These are phyloP conservation scores for Pelecanoides urinatrix DNA, from an alignment of 2,113 vertebrate species.

Conservation along the genomic window DNA sequence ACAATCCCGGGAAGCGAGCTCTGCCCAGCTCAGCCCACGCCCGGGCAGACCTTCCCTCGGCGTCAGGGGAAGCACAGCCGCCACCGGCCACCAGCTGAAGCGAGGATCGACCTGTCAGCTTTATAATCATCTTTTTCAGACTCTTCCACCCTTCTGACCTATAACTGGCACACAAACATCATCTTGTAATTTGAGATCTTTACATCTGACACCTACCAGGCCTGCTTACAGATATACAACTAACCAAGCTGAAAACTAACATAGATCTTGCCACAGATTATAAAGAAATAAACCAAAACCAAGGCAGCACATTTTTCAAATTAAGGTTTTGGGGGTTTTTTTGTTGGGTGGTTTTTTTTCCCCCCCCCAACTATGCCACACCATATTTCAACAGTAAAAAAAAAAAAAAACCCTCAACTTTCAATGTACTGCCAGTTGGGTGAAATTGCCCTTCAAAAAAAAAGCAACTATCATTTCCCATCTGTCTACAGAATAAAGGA, in stretches of 20 bases:
- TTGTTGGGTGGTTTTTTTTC: too few species aligned
- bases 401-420: background rate
- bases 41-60: rapidly evolving
- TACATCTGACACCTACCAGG: background rate
- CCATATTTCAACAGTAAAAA: background rate
- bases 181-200: background rate
- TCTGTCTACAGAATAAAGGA: background rate
- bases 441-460: background rate
- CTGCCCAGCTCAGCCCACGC: background rate
- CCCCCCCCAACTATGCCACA: background rate
- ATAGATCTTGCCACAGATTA: background rate
- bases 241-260: background rate
- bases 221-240: background rate
- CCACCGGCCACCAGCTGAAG: background rate
- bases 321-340: background rate
- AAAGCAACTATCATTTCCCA: background rate
- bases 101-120: background rate
- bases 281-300: background rate
- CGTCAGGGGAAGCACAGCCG: rapidly evolving
- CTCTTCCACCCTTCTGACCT: background rate
- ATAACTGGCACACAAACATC: background rate
- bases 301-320: background rate
- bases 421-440: background rate
- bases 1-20: background rate
- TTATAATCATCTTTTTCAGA: background rate